Evolutionary conservation across 2,113 vertebrate species (phyloP).

Genomic region (Otocyon megalotis): DNA sequence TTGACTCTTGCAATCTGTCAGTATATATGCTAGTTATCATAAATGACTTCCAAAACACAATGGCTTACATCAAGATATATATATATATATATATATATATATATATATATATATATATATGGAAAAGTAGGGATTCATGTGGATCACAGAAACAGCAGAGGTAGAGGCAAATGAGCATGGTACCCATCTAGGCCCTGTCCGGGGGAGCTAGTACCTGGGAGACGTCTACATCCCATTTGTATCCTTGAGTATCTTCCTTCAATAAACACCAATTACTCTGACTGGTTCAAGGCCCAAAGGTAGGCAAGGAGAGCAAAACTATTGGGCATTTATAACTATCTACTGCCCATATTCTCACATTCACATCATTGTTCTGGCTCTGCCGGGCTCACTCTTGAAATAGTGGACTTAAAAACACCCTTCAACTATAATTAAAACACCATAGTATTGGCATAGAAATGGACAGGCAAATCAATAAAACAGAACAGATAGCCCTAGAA

Average conservation of each 20-base stretch:
- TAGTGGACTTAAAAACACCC: constrained; percentile 70
- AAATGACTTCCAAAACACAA: not conserved
- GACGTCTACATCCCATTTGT: not conserved
- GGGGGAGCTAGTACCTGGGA: not conserved
- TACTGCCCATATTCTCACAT: not conserved
- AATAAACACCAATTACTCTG: not conserved
- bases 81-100: too few relatives aligned
- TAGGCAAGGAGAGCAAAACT: not conserved
- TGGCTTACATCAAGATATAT: not conserved
- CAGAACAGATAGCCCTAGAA: constrained; percentile 68
- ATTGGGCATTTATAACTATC: not conserved
- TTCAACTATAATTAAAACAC: constrained; percentile 78
- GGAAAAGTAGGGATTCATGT: not conserved
- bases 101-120: too few relatives aligned
- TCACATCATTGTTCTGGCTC: constrained; percentile 51
- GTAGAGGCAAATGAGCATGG: not conserved
- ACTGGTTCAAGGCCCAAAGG: not conserved
- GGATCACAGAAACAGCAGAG: not conserved
- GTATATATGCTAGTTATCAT: not conserved
- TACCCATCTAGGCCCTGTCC: not conserved
- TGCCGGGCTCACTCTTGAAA: constrained; percentile 50
- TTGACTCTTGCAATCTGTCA: not conserved
- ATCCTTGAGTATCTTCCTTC: not conserved
- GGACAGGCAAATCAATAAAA: constrained; percentile 73
- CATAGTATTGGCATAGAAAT: constrained; percentile 64